These are phyloP conservation scores for Holothuria leucospilota DNA, from an alignment of 53 echinoderm and acorn worm species.

Conservation along the genomic window DNA sequence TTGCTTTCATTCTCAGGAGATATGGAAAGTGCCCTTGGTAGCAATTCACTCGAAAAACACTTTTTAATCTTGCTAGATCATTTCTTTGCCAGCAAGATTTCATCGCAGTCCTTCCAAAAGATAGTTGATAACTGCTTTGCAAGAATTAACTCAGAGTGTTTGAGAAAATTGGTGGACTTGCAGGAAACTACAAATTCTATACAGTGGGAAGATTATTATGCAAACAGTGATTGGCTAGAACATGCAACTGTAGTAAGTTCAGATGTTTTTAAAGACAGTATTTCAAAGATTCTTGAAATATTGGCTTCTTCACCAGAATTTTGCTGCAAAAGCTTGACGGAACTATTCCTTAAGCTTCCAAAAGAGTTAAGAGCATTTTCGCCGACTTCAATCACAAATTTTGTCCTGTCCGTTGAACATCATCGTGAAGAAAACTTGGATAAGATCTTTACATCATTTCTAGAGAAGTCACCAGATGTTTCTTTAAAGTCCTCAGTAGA, in stretches of 20 bases:
- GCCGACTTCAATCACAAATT: not conserved
- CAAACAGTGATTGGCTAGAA: slow-evolving; percentile 2
- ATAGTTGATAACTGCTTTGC: not conserved
- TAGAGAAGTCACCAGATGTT: slow-evolving; percentile 12
- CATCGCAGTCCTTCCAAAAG: not conserved
- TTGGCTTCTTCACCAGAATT: not conserved
- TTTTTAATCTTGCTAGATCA: slow-evolving; percentile 16
- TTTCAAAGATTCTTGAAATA: slow-evolving; percentile 16
- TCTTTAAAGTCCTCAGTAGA: not conserved
- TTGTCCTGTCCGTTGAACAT: not conserved
- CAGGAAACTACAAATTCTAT: not conserved
- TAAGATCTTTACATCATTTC: not conserved
- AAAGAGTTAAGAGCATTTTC: not conserved
- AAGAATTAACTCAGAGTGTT: not conserved
- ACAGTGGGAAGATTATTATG: not conserved
- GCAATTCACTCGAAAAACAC: slow-evolving; percentile 24
- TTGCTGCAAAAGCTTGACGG: not conserved
- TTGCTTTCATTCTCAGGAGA: not conserved
- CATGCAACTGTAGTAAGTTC: not conserved
- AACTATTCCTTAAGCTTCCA: not conserved
- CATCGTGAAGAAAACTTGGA: not conserved
- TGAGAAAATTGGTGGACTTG: not conserved
- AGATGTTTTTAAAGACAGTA: not conserved
- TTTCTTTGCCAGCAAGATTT: not conserved
- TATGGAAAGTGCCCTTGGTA: not conserved